Percentiles rank a stretch among this genome's conserved stretches.
These are phyloP conservation scores for Chesias legatella DNA, from an alignment of 2,888 invertebrate species.

Conservation along the genomic window DNA sequence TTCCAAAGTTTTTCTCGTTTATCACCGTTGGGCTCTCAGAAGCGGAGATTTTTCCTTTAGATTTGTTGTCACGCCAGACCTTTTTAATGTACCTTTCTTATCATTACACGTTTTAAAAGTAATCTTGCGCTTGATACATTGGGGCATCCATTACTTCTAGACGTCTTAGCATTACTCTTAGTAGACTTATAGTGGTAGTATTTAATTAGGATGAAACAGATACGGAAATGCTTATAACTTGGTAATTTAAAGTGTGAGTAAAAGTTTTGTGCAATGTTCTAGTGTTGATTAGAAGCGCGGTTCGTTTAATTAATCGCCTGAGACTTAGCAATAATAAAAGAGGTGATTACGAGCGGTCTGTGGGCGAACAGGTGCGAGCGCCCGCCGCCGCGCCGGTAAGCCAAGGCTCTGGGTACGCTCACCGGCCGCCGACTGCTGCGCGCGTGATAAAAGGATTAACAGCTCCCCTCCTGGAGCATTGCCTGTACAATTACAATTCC, in stretches of 20 bases:
- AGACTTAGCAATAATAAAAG: conserved; percentile 52
- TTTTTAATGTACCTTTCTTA: conserved; percentile 80
- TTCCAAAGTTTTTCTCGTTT: conserved; percentile 81
- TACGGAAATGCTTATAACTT: conserved; percentile 5
- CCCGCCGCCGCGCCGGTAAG: conserved; percentile 44
- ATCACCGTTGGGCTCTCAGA: conserved; percentile 79
- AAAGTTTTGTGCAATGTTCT: conserved; percentile 26
- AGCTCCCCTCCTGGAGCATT: conserved; percentile 44
- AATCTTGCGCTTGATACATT: conserved; percentile 56
- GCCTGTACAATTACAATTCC: conserved; percentile 21
- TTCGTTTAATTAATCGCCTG: conserved; percentile 53
- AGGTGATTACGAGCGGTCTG: conserved; percentile 49
- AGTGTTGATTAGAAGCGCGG: conserved; percentile 40
- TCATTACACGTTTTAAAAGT: conserved; percentile 70
- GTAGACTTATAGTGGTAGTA: conserved; percentile 1
- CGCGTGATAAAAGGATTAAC: conserved; percentile 69
- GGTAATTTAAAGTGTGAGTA: conserved; percentile 4
- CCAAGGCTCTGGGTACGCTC: conserved; percentile 34
- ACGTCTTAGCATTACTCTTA: not conserved
- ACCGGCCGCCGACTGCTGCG: conserved; percentile 56
- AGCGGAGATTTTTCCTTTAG: conserved; percentile 80
- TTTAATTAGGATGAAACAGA: conserved; percentile 12
- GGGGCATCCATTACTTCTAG: conserved; percentile 16
- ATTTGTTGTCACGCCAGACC: conserved; percentile 81
- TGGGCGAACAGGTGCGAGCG: conserved; percentile 55